phyloP scores from a whole-genome alignment of 2,888 invertebrate species.

The Drosophila aldrichi region DNA sequence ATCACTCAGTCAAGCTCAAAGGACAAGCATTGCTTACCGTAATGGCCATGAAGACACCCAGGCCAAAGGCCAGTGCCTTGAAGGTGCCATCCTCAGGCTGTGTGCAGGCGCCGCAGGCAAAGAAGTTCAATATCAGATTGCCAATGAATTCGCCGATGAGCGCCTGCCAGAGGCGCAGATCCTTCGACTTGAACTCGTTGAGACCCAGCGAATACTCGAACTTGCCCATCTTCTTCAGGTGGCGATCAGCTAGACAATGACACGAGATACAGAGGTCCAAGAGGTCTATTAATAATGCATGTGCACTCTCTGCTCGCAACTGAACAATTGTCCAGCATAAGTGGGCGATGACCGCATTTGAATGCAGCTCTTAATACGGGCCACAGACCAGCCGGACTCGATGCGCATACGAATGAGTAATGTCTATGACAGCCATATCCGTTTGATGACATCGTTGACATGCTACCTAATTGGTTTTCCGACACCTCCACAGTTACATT shows the following conservation, averaged over 20 bases:
- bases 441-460: constrained; percentile 26
- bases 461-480: constrained; percentile 44
- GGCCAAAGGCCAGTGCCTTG: constrained; percentile 93
- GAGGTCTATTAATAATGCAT: constrained; percentile 39
- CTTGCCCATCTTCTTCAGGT: constrained; percentile 83
- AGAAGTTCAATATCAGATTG: constrained; percentile 93
- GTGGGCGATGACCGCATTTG: constrained; percentile 57
- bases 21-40: constrained; percentile 87
- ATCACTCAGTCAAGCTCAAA: neutral
- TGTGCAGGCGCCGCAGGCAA: constrained; percentile 93
- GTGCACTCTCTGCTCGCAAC: constrained; percentile 11
- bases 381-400: constrained; percentile 15
- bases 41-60: constrained; percentile 93
- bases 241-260: constrained; percentile 31
- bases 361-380: constrained; percentile 45
- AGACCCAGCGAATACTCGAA: constrained; percentile 89
- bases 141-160: constrained; percentile 94
- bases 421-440: constrained; percentile 41
- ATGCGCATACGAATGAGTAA: constrained; percentile 8
- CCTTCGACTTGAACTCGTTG: constrained; percentile 90
- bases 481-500: constrained; percentile 11
- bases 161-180: constrained; percentile 90
- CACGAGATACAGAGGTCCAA: constrained; percentile 5
- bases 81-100: constrained; percentile 86
- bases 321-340: constrained; percentile 62